These are phyloP conservation scores for Punctoribates punctum DNA, from an alignment of 2,888 invertebrate species.

Conservation along the genomic window DNA sequence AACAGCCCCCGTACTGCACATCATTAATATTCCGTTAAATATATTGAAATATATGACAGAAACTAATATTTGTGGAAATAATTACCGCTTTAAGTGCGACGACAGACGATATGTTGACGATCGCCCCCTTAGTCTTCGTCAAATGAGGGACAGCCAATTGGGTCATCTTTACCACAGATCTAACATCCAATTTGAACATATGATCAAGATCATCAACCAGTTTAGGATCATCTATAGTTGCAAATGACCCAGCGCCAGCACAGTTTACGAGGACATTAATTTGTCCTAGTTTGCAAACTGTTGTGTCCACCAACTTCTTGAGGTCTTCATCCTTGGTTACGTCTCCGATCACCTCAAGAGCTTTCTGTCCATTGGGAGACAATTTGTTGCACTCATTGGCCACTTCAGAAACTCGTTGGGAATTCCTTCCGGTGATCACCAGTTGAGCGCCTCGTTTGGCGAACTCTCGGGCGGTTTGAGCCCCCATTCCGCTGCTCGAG, in stretches of 20 bases:
- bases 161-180: conserved; percentile 36
- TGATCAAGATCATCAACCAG: conserved; percentile 6
- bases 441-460: conserved; percentile 37
- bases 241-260: conserved; percentile 23
- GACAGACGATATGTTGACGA: conserved; percentile 40
- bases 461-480: conserved; percentile 33
- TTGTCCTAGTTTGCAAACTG: neutral
- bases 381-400: conserved; percentile 20
- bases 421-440: conserved; percentile 31
- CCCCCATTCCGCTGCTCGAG: conserved; percentile 36
- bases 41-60: neutral
- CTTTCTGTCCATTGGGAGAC: conserved; percentile 23
- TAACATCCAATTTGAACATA: conserved; percentile 31
- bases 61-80: neutral
- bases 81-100: conserved; percentile 31
- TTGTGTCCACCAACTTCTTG: conserved; percentile 8
- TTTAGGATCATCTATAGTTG: conserved; percentile 5
- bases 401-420: neutral
- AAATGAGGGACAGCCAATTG: conserved; percentile 38
- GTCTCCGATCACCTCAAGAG: conserved; percentile 29
- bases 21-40: too few relatives aligned
- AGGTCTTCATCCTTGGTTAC: conserved; percentile 32
- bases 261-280: conserved; percentile 37
- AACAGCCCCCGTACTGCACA: too few relatives aligned
- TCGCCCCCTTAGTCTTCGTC: conserved; percentile 28